Evolutionary conservation across 2,888 invertebrate genomes (phyloP).

Genomic region (Epiblema foenella): DNA sequence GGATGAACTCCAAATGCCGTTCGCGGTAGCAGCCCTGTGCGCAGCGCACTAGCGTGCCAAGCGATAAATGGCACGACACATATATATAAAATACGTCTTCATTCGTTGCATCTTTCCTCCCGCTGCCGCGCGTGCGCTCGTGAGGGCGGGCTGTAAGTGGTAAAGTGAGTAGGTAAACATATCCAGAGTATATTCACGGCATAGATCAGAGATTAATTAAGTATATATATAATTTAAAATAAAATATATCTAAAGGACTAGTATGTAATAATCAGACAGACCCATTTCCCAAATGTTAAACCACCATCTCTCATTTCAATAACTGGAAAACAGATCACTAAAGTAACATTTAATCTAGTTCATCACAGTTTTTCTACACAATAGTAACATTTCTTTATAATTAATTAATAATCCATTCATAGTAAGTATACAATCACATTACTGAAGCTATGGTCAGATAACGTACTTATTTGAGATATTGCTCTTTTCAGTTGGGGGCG

Average conservation of each 20-base stretch:
- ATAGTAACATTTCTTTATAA: slow-evolving; percentile 4
- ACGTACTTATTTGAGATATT: not conserved
- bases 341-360: slow-evolving; percentile 20
- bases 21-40: too few species aligned
- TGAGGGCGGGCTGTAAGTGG: not conserved
- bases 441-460: not conserved
- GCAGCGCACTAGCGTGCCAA: too few species aligned
- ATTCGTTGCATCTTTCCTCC: too few species aligned
- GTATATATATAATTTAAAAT: slow-evolving; percentile 1
- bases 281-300: slow-evolving; percentile 16
- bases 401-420: not conserved
- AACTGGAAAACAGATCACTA: slow-evolving; percentile 15
- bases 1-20: too few species aligned
- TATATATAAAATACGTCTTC: too few species aligned
- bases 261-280: slow-evolving; percentile 17
- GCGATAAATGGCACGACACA: too few species aligned
- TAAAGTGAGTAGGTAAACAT: not conserved
- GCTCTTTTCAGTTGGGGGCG: not conserved
- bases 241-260: slow-evolving; percentile 23
- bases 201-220: slow-evolving; percentile 5
- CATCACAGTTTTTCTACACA: slow-evolving; percentile 16
- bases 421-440: not conserved
- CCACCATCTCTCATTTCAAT: not conserved
- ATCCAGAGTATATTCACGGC: not conserved
- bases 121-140: too few species aligned